These are phyloP conservation scores for Oryzias javanicus DNA, from an alignment of 2,113 vertebrate genomes.

Conservation along the genomic window DNA sequence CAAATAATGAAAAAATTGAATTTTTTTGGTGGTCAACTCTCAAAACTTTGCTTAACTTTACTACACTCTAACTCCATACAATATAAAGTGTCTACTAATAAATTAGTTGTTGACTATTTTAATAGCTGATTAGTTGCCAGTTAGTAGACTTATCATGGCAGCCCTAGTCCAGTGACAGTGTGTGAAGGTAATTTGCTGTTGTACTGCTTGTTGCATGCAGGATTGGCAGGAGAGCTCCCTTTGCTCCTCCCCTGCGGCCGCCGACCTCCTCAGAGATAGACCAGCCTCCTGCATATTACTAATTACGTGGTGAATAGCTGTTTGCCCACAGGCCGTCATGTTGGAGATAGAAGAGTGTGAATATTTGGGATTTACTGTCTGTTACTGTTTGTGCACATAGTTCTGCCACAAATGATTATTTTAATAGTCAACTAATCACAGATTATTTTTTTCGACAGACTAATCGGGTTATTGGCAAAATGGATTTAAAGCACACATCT, in stretches of 20 bases:
- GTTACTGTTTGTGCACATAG: slow-evolving; percentile 1
- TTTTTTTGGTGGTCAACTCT: too few relatives aligned
- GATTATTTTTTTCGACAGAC: too few relatives aligned
- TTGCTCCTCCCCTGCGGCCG: slow-evolving; percentile 83
- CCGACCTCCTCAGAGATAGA: slow-evolving; percentile 86
- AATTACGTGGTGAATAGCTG: slow-evolving; percentile 69
- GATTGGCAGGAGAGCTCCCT: slow-evolving; percentile 87
- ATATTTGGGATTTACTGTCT: background rate
- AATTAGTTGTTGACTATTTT: too few relatives aligned
- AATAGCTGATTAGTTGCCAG: too few relatives aligned
- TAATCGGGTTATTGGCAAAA: too few relatives aligned
- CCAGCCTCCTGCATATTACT: slow-evolving; percentile 86
- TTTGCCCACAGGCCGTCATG: slow-evolving; percentile 30
- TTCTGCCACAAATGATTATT: too few relatives aligned
- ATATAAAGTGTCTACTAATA: slow-evolving; percentile 5
- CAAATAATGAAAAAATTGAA: too few relatives aligned
- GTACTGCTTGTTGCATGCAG: slow-evolving; percentile 98
- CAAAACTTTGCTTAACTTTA: too few relatives aligned
- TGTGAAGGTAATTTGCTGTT: slow-evolving; percentile 87
- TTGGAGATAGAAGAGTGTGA: slow-evolving; percentile 15
- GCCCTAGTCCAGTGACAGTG: slow-evolving; percentile 75
- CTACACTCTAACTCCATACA: slow-evolving; percentile 79
- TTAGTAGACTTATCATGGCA: too few relatives aligned
- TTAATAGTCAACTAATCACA: too few relatives aligned
- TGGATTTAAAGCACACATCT: too few relatives aligned